Conservation (phyloP, 2,888 invertebrate genomes). For the Sesamia inferens region DNA sequence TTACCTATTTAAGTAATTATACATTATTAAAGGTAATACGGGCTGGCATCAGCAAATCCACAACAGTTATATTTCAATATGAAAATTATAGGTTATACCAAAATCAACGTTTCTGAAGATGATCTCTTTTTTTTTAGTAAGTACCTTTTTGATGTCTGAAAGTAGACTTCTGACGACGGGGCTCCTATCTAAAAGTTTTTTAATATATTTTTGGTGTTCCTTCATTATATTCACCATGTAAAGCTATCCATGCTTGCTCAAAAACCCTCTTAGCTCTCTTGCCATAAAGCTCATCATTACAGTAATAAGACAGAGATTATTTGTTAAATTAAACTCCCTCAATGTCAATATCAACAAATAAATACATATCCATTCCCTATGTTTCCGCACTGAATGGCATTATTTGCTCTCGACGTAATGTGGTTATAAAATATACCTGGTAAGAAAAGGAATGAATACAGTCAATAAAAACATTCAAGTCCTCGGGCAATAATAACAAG, state of each 20-base stretch:
- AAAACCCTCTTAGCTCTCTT: not conserved
- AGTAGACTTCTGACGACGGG: not conserved
- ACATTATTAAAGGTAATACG: no score
- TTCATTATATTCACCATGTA: not conserved
- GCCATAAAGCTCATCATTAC: not conserved
- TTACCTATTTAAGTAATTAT: not conserved
- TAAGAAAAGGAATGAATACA: conserved; percentile 38
- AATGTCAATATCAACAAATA: conserved; percentile 6
- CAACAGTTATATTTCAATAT: no score
- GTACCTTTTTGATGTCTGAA: not conserved
- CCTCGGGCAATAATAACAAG: conserved; percentile 45
- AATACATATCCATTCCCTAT: conserved; percentile 9
- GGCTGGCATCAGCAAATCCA: no score
- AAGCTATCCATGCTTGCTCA: not conserved
- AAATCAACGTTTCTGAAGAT: not conserved
- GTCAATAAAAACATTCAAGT: conserved; percentile 43
- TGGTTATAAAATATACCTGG: conserved; percentile 31
- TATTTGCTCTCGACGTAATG: conserved; percentile 28
- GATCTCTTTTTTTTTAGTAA: not conserved
- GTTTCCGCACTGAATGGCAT: conserved; percentile 10
- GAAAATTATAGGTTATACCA: not conserved
- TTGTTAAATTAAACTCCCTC: not conserved
- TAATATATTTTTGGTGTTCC: not conserved
- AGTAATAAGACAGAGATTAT: not conserved
- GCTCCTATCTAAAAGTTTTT: not conserved